These are phyloP conservation scores for Chamaetylas fuelleborni DNA, from an alignment of 2,113 vertebrate genomes.

Conservation along the genomic window DNA sequence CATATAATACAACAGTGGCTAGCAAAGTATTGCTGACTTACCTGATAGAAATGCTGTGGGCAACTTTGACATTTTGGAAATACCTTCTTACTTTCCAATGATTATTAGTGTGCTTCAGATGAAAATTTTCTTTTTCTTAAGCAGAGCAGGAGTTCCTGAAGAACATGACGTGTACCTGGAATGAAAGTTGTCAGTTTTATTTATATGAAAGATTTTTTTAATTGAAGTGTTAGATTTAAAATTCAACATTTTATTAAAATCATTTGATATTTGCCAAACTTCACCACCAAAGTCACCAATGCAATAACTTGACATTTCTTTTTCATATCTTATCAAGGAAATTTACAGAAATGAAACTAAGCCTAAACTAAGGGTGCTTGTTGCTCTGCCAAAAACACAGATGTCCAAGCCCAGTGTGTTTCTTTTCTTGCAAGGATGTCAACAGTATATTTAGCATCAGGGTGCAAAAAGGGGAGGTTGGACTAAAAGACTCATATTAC, in stretches of 20 bases:
- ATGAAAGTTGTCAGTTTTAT: background rate
- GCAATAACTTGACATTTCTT: background rate
- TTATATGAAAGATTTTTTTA: background rate
- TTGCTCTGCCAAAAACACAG: background rate
- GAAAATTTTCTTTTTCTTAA: background rate
- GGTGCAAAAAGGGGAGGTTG: no score
- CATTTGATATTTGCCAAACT: background rate
- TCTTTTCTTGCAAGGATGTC: background rate
- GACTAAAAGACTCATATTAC: background rate
- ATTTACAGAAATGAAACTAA: background rate
- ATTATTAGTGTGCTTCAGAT: background rate
- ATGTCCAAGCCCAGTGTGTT: background rate
- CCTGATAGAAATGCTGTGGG: background rate
- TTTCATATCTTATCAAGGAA: background rate
- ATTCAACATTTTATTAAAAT: background rate
- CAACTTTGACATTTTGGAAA: background rate
- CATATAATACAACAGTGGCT: background rate
- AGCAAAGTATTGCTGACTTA: background rate
- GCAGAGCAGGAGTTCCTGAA: background rate
- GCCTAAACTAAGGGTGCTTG: background rate
- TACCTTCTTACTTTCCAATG: background rate
- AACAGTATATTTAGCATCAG: conserved; percentile 5
- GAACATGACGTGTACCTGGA: background rate
- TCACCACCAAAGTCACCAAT: background rate
- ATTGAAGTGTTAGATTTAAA: background rate